Conservation (phyloP, 2,888 invertebrate genomes). For the Blastobasis lacticolella region DNA sequence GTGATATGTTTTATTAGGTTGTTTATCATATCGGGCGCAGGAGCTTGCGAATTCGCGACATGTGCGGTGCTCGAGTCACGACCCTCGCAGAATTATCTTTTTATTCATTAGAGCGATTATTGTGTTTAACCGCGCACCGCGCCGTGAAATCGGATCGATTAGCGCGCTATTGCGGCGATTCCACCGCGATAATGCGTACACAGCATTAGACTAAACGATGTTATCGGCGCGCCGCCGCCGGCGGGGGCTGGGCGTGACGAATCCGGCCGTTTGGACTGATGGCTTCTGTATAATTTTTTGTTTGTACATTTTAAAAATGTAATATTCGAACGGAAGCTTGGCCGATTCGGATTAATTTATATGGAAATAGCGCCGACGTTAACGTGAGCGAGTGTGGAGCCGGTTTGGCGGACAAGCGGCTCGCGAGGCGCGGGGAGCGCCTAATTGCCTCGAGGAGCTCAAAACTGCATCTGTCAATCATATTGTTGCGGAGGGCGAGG, state of each 20-base stretch:
- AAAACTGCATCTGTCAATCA: too few relatives aligned
- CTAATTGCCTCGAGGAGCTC: too few relatives aligned
- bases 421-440: background rate
- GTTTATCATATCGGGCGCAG: too few relatives aligned
- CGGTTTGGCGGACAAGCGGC: background rate
- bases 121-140: conserved; percentile 44
- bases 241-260: conserved; percentile 39
- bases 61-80: conserved; percentile 23
- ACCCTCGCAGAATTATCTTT: conserved; percentile 39
- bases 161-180: conserved; percentile 35
- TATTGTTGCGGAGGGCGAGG: too few relatives aligned
- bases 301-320: conserved; percentile 10
- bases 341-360: conserved; percentile 7
- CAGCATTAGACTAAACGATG: conserved; percentile 26
- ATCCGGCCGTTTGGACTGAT: conserved; percentile 43
- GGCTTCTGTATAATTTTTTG: conserved; percentile 32
- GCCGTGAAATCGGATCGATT: conserved; percentile 61
- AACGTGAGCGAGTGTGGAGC: background rate
- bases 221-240: conserved; percentile 24
- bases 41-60: conserved; percentile 11
- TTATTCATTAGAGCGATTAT: conserved; percentile 58
- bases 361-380: conserved; percentile 1
- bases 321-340: conserved; percentile 10
- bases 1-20: conserved; percentile 18
- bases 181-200: conserved; percentile 30